Evolutionary conservation across 1,140 invertebrate species (phyloP), one percentile per base, ranked within the genome.

Genomic region (Physella acuta): DNA sequence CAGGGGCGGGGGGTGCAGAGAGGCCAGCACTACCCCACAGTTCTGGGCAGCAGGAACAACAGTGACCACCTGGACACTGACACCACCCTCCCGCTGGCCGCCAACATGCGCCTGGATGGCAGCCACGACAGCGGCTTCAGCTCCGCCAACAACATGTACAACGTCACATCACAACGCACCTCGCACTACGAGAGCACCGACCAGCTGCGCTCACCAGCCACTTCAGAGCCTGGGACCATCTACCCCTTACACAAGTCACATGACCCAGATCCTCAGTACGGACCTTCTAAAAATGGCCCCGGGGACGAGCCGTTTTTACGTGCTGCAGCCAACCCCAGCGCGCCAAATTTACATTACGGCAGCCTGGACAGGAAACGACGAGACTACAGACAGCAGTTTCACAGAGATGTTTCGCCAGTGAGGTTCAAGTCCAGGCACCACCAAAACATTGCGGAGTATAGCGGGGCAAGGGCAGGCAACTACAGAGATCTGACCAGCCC

Each of bases 91-190:
- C 60, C n/a, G 37, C 60, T 26, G 16, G 31, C 62, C 30, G 49
- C 62, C 28, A 53, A 30, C 36, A 20, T 65, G 30, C 62, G 70
- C 17, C 70, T 75, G 44, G 73, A 72, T n/a, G 75, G 73, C 2
- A 77, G 74, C 63, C 73, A 75, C 55, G 77, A 77, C 44, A 77
- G 77, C 64, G 75, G 75, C 3, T 76, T 77, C 61, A 78, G 71
- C 53, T 77, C 75, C 8, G 76, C 76, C 68, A 78, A 79, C 60
- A 81, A 81, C 68, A 75, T 81, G 72, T 79, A 80, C 68, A 79
- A 79, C 49, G 64, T 82, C 14, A 72, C 59, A 17, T 75, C 78
- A 16, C 78, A 79, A 62, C 74, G 75, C 11, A 78, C 71, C 4
- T 77, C 77, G 14, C 76, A 76, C 65, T 81, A 80, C 66, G 76